phyloP scores from a whole-genome alignment of 2,888 invertebrate genomes.

The Cloeon dipterum region DNA sequence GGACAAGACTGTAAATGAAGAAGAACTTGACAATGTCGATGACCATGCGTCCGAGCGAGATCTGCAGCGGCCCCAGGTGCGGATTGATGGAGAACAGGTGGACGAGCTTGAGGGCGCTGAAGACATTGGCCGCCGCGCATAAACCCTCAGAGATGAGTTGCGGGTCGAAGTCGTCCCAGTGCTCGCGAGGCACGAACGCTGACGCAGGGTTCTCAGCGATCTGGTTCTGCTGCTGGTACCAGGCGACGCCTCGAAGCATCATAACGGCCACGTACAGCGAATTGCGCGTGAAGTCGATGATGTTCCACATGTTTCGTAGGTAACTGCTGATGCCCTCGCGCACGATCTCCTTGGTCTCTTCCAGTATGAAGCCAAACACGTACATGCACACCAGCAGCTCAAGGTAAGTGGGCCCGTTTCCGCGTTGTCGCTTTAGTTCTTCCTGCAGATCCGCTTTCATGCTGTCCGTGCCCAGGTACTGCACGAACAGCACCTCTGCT shows the following conservation, averaged over 20 bases:
- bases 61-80: conserved; percentile 76
- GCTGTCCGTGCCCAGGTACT: conserved; percentile 44
- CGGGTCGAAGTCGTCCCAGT: conserved; percentile 85
- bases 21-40: conserved; percentile 84
- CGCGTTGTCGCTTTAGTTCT: conserved; percentile 47
- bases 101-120: conserved; percentile 73
- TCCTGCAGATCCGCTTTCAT: conserved; percentile 37
- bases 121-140: conserved; percentile 87
- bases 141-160: conserved; percentile 80
- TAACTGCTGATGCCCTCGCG: conserved; percentile 69
- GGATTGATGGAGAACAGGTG: conserved; percentile 87
- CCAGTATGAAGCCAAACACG: conserved; percentile 59
- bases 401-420: conserved; percentile 61
- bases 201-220: conserved; percentile 39
- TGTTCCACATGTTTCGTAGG: conserved; percentile 86
- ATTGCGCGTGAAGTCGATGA: conserved; percentile 84
- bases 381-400: conserved; percentile 67
- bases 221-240: conserved; percentile 47
- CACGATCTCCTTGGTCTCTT: conserved; percentile 79
- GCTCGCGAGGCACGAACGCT: conserved; percentile 53
- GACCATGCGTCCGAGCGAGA: conserved; percentile 72
- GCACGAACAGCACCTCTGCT: conserved; percentile 52
- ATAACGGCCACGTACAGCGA: conserved; percentile 56
- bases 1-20: conserved; percentile 64
- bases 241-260: conserved; percentile 43